Base-by-base conservation (phyloP, 1,140 invertebrate species). In the Drosophila equinoxialis region DNA sequence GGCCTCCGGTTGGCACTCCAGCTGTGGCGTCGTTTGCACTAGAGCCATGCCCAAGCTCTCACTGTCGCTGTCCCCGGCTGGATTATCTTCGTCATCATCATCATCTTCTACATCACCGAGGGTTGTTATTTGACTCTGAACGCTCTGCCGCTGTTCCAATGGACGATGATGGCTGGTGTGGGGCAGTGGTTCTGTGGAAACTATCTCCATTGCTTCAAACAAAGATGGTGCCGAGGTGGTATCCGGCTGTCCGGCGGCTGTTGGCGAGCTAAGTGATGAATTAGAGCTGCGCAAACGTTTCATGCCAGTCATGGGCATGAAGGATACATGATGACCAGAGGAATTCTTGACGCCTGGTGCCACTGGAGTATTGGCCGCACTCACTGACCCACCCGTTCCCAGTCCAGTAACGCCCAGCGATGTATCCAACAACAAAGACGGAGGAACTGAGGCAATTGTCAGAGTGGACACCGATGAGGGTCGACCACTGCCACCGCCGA, bases 51-150 rank as follows among this genome's bases (percentile, higher is more conserved):
- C 82, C 57, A 89, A 65, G 63, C 80, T 74, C 39, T 84, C 84
- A 57, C 77, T 89, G 20, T 74, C 68, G 17, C 58, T 79, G 48
- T 77, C 55, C 17, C 77, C 74, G 26, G 17, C 10, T 51, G 45
- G 45, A 51, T 23, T 23, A 51, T 51, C 45, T 23, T 23, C 17
- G 2, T 23, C 45, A 4, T 51, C 60, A 37, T 51, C 33, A 11
- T 69, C 81, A 62, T 90, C 85, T 23, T 90, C 79, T 39, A 84
- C 78, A 74, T 91, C 90, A 45, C 90, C 90, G 55, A 91, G 68
- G 0, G 90, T 91, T 11, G 90, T 91, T n/a, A 91, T 90, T 65
- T 91, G 86, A 39, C 90, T 91, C 59, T 83, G 81, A 59, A 86
- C 77, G 30, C 90, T 91, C 48, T 90, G 87, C 3, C 87, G 85